Conservation (phyloP, 2,797 vertebrate species). For the Sphaeramia orbicularis region DNA sequence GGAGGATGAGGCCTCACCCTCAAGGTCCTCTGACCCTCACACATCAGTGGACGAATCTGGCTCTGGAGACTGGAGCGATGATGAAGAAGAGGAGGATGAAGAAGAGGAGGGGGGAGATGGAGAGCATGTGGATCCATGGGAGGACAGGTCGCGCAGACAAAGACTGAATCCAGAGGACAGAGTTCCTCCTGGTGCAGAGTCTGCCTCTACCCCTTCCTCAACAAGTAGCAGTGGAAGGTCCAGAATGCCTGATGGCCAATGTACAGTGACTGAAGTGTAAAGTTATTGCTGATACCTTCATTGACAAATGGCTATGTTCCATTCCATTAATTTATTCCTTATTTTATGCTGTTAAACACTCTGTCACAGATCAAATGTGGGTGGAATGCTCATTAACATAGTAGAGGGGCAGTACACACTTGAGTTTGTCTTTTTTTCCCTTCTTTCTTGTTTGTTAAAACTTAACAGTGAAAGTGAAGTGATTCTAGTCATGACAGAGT, state of each 20-base stretch:
- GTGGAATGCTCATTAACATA: slow-evolving; percentile 35
- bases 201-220: slow-evolving; percentile 73
- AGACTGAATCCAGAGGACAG: slow-evolving; percentile 91
- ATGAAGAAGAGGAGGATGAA: slow-evolving; percentile 81
- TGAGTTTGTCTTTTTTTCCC: not conserved
- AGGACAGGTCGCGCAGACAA: slow-evolving; percentile 82
- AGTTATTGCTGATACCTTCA: slow-evolving; percentile 60
- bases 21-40: slow-evolving; percentile 87
- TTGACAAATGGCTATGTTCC: slow-evolving; percentile 59
- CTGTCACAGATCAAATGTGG: slow-evolving; percentile 59
- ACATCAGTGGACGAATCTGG: slow-evolving; percentile 91
- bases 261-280: slow-evolving; percentile 98
- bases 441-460: too few relatives aligned
- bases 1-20: slow-evolving; percentile 87
- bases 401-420: slow-evolving; percentile 30
- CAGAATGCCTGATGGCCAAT: slow-evolving; percentile 97
- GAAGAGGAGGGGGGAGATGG: slow-evolving; percentile 76
- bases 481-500: slow-evolving; percentile 21
- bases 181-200: slow-evolving; percentile 84
- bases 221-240: slow-evolving; percentile 88
- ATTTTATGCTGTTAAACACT: slow-evolving; percentile 57
- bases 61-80: slow-evolving; percentile 91
- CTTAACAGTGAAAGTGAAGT: not conserved
- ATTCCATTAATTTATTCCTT: slow-evolving; percentile 75
- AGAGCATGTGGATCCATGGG: slow-evolving; percentile 81